phyloP scores from a whole-genome alignment of 2,888 invertebrate genomes.

The Pinctada fucata region DNA sequence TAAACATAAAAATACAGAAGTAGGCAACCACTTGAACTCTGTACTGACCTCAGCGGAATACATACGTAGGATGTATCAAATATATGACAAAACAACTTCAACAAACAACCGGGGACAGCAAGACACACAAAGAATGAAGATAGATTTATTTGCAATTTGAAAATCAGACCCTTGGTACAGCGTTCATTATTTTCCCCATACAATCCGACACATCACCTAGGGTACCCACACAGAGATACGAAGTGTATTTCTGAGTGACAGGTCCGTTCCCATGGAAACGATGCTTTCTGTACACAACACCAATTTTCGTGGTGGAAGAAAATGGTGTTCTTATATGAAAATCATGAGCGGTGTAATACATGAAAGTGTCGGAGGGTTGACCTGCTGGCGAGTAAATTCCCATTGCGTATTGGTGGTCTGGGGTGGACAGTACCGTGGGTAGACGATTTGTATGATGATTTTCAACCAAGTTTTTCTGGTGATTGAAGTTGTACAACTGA shows the following conservation, averaged over 20 bases:
- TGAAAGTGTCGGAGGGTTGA: constrained; percentile 42
- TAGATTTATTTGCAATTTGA: no score
- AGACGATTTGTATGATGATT: constrained; percentile 26
- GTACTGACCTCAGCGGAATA: no score
- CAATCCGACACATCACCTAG: constrained; percentile 43
- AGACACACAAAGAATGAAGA: no score
- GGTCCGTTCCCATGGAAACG: constrained; percentile 30
- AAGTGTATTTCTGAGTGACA: constrained; percentile 37
- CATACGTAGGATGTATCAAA: no score
- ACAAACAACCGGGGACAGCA: no score
- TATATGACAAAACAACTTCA: no score
- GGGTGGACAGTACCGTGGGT: constrained; percentile 43
- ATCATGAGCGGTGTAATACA: constrained; percentile 26
- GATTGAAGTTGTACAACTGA: constrained; percentile 36
- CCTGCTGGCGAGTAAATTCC: constrained; percentile 46
- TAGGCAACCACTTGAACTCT: no score
- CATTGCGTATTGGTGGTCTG: constrained; percentile 46
- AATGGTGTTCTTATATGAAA: constrained; percentile 26
- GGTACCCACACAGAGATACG: constrained; percentile 51
- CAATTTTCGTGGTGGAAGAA: constrained; percentile 42
- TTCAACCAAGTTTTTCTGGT: constrained; percentile 22
- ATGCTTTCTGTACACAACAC: constrained; percentile 48
- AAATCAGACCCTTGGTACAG: constrained; percentile 1
- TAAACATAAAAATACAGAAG: no score
- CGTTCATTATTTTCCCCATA: constrained; percentile 33